Base-by-base conservation (phyloP, 2,113 vertebrate genomes). In the Erythrocebus patas region DNA sequence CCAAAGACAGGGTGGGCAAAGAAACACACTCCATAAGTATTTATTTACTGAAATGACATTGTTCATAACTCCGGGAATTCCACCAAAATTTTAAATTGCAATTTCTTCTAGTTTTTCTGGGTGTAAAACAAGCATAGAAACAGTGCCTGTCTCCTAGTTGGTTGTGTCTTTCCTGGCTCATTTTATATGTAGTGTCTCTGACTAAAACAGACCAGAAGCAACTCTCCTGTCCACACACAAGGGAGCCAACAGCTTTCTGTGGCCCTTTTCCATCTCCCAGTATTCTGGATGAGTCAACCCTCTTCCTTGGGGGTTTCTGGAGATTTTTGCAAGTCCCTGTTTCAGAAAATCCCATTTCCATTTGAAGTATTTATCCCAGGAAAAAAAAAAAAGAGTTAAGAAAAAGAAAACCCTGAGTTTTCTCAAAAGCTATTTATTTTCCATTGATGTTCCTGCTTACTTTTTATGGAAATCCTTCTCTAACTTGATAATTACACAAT, bases 41-140 rank as follows among this genome's bases (percentile, higher is more conserved):
- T 40, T 87, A 83, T 5, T 88, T 40, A 50, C 40, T 97, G 91
- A 92, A 95, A 95, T 81, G 18, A 88, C 25, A 90, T 18, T 43
- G 66, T 86, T 91, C 61, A 83, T 9, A 80, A n/a, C 23, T 68
- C 64, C 6, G 11, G 22, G 35, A 91, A 94, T 18, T 66, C 50
- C 38, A 84, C 16, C 52, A 27, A 79, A 61, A 40, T 38, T 78
- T 86, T 86, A 75, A 48, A 75, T 84, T 38, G 1, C 17, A 11
- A 23, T 68, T 70, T 95, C 55, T 75, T 68, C 81, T 35, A 64
- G 13, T 50, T 91, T 52, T 66, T 75, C 52, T 45, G 73, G 22
- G 20, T 5, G 0, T 75, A 75, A 23, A 90, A 73, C 4, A 59
- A 89, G 52, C 38, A 90, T 25, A 93, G n/a, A 73, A 68, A 92